phyloP scores from a whole-genome alignment of 2,113 vertebrate species.

The Pseudorectes ferrugineus region DNA sequence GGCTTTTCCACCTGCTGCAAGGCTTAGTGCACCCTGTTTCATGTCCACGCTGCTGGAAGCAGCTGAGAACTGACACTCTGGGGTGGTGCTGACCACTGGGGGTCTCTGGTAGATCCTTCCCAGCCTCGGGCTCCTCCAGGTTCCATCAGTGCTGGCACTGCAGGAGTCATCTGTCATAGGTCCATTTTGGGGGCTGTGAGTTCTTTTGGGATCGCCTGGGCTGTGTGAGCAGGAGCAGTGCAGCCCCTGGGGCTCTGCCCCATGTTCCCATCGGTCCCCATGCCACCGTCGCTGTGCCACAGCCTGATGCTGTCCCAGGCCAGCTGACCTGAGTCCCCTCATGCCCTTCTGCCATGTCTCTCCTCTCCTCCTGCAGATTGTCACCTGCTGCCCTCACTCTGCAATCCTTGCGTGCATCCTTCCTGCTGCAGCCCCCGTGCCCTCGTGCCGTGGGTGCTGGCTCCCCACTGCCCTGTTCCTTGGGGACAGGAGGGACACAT shows the following conservation, averaged over 20 bases:
- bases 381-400: not conserved
- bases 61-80: not conserved
- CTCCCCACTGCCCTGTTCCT: not conserved
- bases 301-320: not conserved
- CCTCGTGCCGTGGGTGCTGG: fast-evolving
- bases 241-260: not conserved
- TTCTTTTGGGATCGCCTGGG: not conserved
- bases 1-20: not conserved
- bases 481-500: not conserved
- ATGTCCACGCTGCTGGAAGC: not conserved
- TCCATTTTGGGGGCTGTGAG: not conserved
- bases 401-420: fast-evolving
- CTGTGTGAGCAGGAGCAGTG: not conserved
- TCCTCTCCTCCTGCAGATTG: too few species aligned
- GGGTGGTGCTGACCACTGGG: not conserved
- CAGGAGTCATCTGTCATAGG: not conserved
- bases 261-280: fast-evolving
- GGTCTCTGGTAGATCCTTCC: not conserved
- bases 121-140: not conserved
- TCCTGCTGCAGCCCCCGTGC: not conserved
- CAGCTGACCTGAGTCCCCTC: not conserved
- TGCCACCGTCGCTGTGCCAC: fast-evolving
- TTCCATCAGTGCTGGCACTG: not conserved
- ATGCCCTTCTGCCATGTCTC: too few species aligned
- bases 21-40: not conserved